Percentiles rank a stretch among this genome's conserved stretches.
Evolutionary conservation across 1,140 invertebrate genomes (phyloP).

Genomic region (Psix sp.): DNA sequence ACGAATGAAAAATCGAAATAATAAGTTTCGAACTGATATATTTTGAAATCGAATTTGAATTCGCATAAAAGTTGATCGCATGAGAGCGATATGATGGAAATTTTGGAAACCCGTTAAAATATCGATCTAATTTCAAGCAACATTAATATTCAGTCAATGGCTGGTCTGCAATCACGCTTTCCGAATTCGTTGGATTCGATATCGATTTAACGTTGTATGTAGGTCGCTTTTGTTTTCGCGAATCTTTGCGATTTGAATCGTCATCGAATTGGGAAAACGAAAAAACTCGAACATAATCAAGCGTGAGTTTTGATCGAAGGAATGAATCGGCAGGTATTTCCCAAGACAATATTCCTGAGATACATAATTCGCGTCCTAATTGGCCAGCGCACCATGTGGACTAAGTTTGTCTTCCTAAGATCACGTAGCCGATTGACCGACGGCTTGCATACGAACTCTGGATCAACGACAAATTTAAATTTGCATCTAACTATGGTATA

Average conservation of each 20-base stretch:
- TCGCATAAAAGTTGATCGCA: too few relatives aligned
- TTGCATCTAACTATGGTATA: conserved; percentile 43
- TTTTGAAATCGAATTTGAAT: too few relatives aligned
- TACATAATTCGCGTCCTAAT: conserved; percentile 16
- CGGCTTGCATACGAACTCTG: conserved; percentile 54
- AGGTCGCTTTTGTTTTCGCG: conserved; percentile 24
- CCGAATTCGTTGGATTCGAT: background rate
- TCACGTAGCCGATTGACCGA: conserved; percentile 58
- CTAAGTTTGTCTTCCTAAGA: conserved; percentile 43
- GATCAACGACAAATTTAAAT: conserved; percentile 57
- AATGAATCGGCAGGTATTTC: too few relatives aligned
- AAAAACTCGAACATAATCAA: too few relatives aligned
- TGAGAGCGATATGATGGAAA: background rate
- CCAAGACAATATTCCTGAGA: too few relatives aligned
- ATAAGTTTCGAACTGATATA: too few relatives aligned
- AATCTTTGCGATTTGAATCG: conserved; percentile 24
- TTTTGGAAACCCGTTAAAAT: conserved; percentile 32
- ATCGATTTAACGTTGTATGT: conserved; percentile 29
- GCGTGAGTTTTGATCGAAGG: too few relatives aligned
- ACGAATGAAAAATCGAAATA: too few relatives aligned
- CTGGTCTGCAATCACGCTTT: conserved; percentile 20
- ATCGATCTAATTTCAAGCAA: conserved; percentile 37
- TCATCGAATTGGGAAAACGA: too few relatives aligned
- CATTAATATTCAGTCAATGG: conserved; percentile 50
- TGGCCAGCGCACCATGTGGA: conserved; percentile 16